A percentile compares a stretch with the other conserved stretches of the same genome.
phyloP scores from a whole-genome alignment of 2,113 vertebrate genomes.

The Eolophus roseicapilla region DNA sequence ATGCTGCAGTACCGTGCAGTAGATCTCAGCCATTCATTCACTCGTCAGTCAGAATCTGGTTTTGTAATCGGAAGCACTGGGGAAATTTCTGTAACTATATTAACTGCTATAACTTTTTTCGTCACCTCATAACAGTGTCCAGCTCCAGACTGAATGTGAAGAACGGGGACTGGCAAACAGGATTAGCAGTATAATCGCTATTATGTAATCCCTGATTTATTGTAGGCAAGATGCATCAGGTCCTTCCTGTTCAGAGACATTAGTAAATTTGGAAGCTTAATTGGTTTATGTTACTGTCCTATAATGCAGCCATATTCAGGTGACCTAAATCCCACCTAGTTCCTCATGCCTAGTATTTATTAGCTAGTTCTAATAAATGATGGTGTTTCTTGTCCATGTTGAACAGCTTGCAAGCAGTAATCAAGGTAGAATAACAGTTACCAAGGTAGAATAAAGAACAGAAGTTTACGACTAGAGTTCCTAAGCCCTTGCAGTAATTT shows the following conservation, averaged over 20 bases:
- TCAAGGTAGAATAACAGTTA: neutral
- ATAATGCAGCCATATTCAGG: neutral
- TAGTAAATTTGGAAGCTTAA: slow-evolving; percentile 24
- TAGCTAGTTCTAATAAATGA: neutral
- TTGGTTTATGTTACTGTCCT: slow-evolving; percentile 42
- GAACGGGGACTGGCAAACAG: slow-evolving; percentile 25
- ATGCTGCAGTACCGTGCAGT: neutral
- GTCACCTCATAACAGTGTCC: neutral
- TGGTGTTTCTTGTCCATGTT: neutral
- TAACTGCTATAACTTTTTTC: neutral
- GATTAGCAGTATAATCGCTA: slow-evolving; percentile 27
- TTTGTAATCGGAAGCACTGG: neutral
- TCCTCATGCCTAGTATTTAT: neutral
- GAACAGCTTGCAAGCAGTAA: neutral
- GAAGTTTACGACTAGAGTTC: neutral
- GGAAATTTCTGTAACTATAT: neutral
- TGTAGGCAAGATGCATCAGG: neutral
- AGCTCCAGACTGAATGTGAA: neutral
- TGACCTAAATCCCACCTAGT: slow-evolving; percentile 15
- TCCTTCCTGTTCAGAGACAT: slow-evolving; percentile 25
- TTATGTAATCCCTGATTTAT: slow-evolving; percentile 30
- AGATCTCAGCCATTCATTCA: neutral
- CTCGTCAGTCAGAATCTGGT: neutral
- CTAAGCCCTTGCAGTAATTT: neutral
- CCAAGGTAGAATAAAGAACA: neutral